phyloP scores from a whole-genome alignment of 2,888 invertebrate species.

The Acleris laterana region DNA sequence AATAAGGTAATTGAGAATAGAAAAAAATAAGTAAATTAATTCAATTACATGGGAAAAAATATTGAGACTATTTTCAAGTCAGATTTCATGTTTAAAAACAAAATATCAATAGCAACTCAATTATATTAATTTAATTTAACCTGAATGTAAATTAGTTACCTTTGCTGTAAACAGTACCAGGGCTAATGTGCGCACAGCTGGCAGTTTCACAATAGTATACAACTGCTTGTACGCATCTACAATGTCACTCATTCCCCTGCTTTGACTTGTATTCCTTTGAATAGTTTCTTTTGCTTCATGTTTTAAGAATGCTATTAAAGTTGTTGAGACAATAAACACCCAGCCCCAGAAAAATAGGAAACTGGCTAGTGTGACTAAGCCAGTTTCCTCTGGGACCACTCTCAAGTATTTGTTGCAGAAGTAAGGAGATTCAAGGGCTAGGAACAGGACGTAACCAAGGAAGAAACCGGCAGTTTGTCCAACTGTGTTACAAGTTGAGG shows the following conservation, averaged over 20 bases:
- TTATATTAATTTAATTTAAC: neutral
- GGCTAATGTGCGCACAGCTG: constrained; percentile 91
- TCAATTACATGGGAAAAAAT: constrained; percentile 87
- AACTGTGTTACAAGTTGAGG: constrained; percentile 99
- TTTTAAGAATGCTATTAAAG: constrained; percentile 94
- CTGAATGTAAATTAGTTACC: constrained; percentile 77
- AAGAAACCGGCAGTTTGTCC: constrained; percentile 99
- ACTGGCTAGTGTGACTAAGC: constrained; percentile 89
- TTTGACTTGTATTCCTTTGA: constrained; percentile 55
- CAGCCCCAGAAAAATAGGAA: constrained; percentile 98
- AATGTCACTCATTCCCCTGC: constrained; percentile 71
- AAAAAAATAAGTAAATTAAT: too few relatives aligned
- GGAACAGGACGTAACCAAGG: constrained; percentile 97
- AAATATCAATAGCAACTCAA: too few relatives aligned
- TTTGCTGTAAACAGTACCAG: constrained; percentile 95
- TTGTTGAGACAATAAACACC: constrained; percentile 95
- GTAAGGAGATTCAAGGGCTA: constrained; percentile 97
- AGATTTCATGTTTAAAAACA: too few relatives aligned
- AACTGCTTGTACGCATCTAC: constrained; percentile 92
- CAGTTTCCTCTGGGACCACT: constrained; percentile 87
- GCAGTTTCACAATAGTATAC: constrained; percentile 92
- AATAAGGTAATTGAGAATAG: too few relatives aligned
- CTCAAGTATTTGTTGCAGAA: constrained; percentile 98
- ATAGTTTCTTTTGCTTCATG: constrained; percentile 86
- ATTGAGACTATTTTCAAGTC: neutral